Base-by-base conservation (phyloP, 2,888 invertebrate genomes). In the Pecten maximus region DNA sequence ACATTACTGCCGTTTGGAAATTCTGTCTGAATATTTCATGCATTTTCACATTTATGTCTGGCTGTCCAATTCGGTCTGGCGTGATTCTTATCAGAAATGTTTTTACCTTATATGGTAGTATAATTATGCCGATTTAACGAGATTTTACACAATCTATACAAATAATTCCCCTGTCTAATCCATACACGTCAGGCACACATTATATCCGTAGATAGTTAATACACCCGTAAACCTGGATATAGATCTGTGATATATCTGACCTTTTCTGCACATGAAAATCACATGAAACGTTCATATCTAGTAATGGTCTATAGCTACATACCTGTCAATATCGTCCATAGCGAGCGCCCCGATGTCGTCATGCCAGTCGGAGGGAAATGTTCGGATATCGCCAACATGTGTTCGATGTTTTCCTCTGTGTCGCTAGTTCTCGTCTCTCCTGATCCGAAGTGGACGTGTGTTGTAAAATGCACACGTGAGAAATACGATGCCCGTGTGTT, bases 391-490 rank as follows among this genome's bases (percentile, higher is more conserved):
- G 28, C 74, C 74, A 74, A 74, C 74, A 74, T 74, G 74, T 54
- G 54, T 54, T 19, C 2, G 54, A n/a, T 54, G 54, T 8, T 54
- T 54, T 23, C 28, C 12, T 35, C n/a, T 60, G 60, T 35, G 74
- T 12, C 44, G 44, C 44, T 44, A 35, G 35, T 74, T 10, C 35
- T 35, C 28, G 74, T 74, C 74, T 74, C 35, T 28, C 35, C 74
- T 35, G 28, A 23, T 35, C 74, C 35, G 28, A 35, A 74, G 35
- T 74, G 74, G 74, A 74, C 74, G 74, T 35, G 74, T 74, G 74
- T 74, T 74, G 74, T 54, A 54, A 15, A 54, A 19, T 54, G 54
- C n/a, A 54, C 54, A 54, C 54, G 54, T 54, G 54, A 54, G 54
- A n/a, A 23, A 54, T 19, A 54, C n/a, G 54, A 54, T 54, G 54